Base-by-base conservation (phyloP, 2,113 vertebrate species). In the Pimephales promelas region DNA sequence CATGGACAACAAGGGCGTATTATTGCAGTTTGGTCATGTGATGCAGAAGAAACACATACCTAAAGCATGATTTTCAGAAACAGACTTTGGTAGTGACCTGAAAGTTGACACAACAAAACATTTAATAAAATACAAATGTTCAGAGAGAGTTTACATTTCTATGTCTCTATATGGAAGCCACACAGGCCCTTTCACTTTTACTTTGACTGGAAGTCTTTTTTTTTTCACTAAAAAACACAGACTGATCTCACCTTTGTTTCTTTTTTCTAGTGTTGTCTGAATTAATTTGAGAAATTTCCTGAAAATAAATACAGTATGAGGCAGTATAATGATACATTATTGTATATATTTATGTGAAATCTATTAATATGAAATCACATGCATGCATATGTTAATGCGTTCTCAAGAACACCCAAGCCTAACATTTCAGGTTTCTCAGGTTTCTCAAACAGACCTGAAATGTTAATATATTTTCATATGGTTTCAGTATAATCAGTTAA, bases 51-150 rank as follows among this genome's bases (percentile, higher is more conserved):
- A 57, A 22, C 54, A 93, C 97, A 92, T 90, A 98, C 97, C 96
- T 87, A 97, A 91, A 79, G 91, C 91, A 91, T 95, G 94, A 89
- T 94, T 96, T 91, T 96, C 96, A 91, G 96, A 96, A 86, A 92
- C 83, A 61, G 96, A 95, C 92, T 94, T 97, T 90, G 88, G 92
- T 87, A 95, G 89, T 72, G 87, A 88, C 84, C 93, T 95, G 91
- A 82, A 92, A 92, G 76, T 91, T 82, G 45, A 4, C 83, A 83
- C 16, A 86, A 45, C 4, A 34, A 54, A 28, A 75, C 14, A 76
- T 49, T 52, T 18, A 20, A 52, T 5, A 73, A 9, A 45, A 2
- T 9, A 34, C 28, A 64, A 64, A 34, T 20, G 4, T 66, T 34
- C 16, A 10, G 16, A 73, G 2, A 73, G 13, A 31, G 26, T 40